A percentile compares a stretch with the other conserved stretches of the same genome.
These are phyloP conservation scores for Erebia palarica DNA, from an alignment of 2,888 invertebrate genomes.

Conservation along the genomic window DNA sequence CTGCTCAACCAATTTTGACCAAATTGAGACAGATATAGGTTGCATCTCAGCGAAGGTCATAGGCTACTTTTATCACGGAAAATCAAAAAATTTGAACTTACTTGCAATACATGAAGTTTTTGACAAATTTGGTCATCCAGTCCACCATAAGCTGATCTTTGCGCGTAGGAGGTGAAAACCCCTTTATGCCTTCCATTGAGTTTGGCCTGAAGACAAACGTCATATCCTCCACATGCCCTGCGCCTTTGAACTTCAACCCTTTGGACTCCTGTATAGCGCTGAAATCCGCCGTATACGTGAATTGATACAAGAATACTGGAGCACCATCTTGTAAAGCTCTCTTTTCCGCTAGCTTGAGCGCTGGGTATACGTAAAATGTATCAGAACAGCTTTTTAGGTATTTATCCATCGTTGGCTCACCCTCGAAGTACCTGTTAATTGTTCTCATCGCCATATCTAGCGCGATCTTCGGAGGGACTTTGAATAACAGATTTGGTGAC, in stretches of 20 bases:
- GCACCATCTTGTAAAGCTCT: constrained; percentile 53
- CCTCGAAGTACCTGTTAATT: constrained; percentile 55
- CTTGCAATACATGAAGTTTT: constrained; percentile 62
- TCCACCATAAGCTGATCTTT: constrained; percentile 54
- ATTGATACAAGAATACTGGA: constrained; percentile 79
- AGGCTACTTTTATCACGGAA: too few relatives aligned
- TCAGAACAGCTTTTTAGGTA: constrained; percentile 60
- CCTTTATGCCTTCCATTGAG: constrained; percentile 47
- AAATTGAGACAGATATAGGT: too few relatives aligned
- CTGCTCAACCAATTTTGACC: too few relatives aligned
- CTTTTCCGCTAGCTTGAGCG: constrained; percentile 54
- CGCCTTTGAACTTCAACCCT: constrained; percentile 69
- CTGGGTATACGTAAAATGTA: constrained; percentile 60
- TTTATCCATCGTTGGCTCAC: constrained; percentile 50
- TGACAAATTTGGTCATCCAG: constrained; percentile 59
- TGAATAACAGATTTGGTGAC: constrained; percentile 52
- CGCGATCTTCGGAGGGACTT: constrained; percentile 42
- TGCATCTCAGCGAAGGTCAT: too few relatives aligned
- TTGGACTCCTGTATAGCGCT: constrained; percentile 69
- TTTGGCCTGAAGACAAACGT: constrained; percentile 77
- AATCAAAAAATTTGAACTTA: constrained; percentile 44
- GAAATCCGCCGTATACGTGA: constrained; percentile 73
- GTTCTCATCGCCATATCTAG: constrained; percentile 48
- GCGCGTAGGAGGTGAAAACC: constrained; percentile 41
- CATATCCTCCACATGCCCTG: constrained; percentile 83